These are phyloP conservation scores for Chrysaora quinquecirrha DNA, from an alignment of 30 jellyfish, hydroid and myxozoan species.

Conservation along the genomic window DNA sequence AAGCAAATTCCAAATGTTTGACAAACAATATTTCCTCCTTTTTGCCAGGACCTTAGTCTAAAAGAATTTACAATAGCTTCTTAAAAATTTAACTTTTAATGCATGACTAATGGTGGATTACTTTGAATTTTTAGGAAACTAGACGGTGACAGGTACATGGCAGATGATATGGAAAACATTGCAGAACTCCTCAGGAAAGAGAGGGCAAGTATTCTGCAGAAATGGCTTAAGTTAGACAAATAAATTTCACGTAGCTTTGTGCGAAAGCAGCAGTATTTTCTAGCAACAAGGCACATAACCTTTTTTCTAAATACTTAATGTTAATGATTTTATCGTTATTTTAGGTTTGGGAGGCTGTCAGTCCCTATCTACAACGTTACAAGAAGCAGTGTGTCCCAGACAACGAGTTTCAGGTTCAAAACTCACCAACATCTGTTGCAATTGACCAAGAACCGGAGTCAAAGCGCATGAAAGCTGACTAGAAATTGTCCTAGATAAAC, in stretches of 20 bases:
- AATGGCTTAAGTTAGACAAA: neutral
- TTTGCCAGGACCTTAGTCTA: no score
- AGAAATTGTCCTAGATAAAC: no score
- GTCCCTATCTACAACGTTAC: constrained; percentile 64
- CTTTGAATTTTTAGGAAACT: no score
- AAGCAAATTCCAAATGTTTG: no score
- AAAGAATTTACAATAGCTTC: no score
- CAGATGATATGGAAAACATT: constrained; percentile 86
- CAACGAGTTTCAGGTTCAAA: neutral
- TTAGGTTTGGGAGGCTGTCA: constrained; percentile 78
- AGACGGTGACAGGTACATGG: constrained; percentile 88
- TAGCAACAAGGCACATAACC: neutral
- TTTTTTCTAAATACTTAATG: neutral
- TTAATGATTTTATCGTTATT: no score
- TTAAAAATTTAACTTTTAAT: no score
- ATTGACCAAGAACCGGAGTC: neutral
- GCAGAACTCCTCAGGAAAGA: constrained; percentile 65
- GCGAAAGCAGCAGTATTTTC: neutral
- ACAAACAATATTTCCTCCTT: no score
- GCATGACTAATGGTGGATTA: no score
- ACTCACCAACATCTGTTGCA: constrained; percentile 57
- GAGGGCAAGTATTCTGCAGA: constrained; percentile 48
- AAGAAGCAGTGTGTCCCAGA: constrained; percentile 27
- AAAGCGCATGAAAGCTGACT: constrained; percentile 8
- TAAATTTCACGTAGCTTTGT: neutral